Evolutionary conservation across 2,797 vertebrate genomes (phyloP), one percentile per base, ranked within the genome.

Genomic region (Pseudomugil tenellus): DNA sequence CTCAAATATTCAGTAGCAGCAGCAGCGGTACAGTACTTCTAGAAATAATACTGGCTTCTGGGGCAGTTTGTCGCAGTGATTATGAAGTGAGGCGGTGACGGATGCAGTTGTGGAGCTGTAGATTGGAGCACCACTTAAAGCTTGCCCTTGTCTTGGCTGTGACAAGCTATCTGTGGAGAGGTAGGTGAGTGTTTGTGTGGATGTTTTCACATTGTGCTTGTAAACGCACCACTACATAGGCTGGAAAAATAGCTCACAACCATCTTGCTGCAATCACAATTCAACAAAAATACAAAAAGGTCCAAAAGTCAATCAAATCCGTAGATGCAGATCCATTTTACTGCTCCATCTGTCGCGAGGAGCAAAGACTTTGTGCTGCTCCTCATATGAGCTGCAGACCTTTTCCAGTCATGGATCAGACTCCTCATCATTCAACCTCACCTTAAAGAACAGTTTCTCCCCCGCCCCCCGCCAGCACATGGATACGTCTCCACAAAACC

Each of bases 1-100:
- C 62, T 86, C 72, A 86, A 72, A 89, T 73, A 69, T 84, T 56
- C 75, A 74, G 57, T 49, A 61, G 70, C 70, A 39, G 56, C 75
- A 74, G 57, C 53, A 61, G 70, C 70, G 35, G 72, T 61, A 72
- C 72, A 74, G 68, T 73, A 81, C 0, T 2, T 67, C 57, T 77
- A 87, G 84, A 81, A 87, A 89, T 83, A 83, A 80, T 80, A 60
- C 66, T 60, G 83, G 82, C 88, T 89, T 77, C 81, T 77, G 83
- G 86, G 82, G 54, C 76, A 55, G 76, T 83, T 89, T 92, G 91
- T 91, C 90, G 87, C 72, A 84, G 75, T 34, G 61, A 87, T 89
- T 88, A 77, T 74, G 55, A 76, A 83, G 79, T 63, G 73, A 77
- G 68, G 76, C 63, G 1, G 52, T 90, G 88, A 92, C 84, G 81